A percentile compares a stretch with the other conserved stretches of the same genome.
These are phyloP conservation scores for Apus apus DNA, from an alignment of 2,113 vertebrate species.

Conservation along the genomic window DNA sequence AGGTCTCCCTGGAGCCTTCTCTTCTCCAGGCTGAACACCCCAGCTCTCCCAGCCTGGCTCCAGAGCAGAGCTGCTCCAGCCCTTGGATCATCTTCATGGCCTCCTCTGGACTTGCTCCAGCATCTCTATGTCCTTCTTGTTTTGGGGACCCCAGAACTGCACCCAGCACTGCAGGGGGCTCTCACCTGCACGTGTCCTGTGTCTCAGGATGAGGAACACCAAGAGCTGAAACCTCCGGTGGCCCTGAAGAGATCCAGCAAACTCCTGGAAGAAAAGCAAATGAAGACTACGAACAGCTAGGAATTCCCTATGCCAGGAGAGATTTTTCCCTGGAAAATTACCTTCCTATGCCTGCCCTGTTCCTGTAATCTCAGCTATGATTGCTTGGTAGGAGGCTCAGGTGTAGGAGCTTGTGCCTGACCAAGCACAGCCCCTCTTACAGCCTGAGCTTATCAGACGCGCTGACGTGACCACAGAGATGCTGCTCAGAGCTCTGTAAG, in stretches of 20 bases:
- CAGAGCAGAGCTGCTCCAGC: too few relatives aligned
- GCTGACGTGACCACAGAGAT: not conserved
- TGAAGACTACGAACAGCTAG: not conserved
- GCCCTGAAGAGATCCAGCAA: not conserved
- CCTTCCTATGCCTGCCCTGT: not conserved
- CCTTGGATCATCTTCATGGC: too few relatives aligned
- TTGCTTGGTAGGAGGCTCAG: not conserved
- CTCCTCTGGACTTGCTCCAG: too few relatives aligned
- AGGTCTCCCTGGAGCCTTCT: too few relatives aligned
- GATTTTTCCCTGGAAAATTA: not conserved
- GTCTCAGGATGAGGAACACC: not conserved
- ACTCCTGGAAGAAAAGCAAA: not conserved
- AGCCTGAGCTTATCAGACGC: not conserved
- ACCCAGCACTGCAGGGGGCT: too few relatives aligned
- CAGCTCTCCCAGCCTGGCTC: too few relatives aligned
- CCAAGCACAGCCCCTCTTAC: not conserved
- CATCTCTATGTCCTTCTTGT: too few relatives aligned
- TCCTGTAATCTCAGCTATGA: not conserved
- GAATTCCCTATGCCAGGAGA: fast-evolving
- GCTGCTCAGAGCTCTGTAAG: not conserved
- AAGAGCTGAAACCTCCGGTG: not conserved
- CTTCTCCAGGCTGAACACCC: too few relatives aligned
- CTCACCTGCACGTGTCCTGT: not conserved
- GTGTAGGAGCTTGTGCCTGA: not conserved
- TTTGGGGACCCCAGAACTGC: too few relatives aligned